Percentiles rank a stretch among this genome's conserved stretches.
Conservation (phyloP, 2,888 invertebrate genomes). For the Cactoblastis cactorum region DNA sequence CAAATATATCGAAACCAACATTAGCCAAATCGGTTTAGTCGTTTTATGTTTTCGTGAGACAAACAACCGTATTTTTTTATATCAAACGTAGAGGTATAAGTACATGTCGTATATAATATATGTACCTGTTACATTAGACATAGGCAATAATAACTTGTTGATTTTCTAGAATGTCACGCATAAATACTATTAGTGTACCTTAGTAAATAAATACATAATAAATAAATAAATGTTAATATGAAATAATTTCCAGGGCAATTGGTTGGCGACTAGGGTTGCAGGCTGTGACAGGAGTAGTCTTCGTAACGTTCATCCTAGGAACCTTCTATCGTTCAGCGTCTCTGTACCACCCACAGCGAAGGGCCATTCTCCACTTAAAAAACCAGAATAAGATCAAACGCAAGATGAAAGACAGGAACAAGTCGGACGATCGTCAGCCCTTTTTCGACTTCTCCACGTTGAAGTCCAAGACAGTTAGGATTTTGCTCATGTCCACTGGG, state of each 20-base stretch:
- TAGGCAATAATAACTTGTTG: no score
- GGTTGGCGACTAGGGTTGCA: slow-evolving; percentile 92
- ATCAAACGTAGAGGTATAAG: no score
- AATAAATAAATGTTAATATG: no score
- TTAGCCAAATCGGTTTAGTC: no score
- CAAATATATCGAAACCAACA: no score
- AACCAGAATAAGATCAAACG: slow-evolving; percentile 87
- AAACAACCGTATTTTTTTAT: no score
- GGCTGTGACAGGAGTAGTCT: slow-evolving; percentile 90
- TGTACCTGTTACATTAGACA: no score
- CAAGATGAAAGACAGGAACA: slow-evolving; percentile 89
- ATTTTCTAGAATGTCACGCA: no score
- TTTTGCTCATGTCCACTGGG: slow-evolving; percentile 88
- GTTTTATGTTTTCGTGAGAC: no score
- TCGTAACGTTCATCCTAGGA: slow-evolving; percentile 90
- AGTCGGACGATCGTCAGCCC: slow-evolving; percentile 87
- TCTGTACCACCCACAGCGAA: slow-evolving; percentile 91
- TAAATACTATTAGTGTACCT: no score
- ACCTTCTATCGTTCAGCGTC: slow-evolving; percentile 94
- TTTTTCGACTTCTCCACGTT: slow-evolving; percentile 93
- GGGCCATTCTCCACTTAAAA: slow-evolving; percentile 92
- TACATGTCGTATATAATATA: no score
- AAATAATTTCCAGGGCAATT: slow-evolving; percentile 81
- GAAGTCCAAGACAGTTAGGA: slow-evolving; percentile 90
- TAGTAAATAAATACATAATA: no score